These are phyloP conservation scores for Cryptocephalus primarius DNA, from an alignment of 2,888 invertebrate species.

Conservation along the genomic window DNA sequence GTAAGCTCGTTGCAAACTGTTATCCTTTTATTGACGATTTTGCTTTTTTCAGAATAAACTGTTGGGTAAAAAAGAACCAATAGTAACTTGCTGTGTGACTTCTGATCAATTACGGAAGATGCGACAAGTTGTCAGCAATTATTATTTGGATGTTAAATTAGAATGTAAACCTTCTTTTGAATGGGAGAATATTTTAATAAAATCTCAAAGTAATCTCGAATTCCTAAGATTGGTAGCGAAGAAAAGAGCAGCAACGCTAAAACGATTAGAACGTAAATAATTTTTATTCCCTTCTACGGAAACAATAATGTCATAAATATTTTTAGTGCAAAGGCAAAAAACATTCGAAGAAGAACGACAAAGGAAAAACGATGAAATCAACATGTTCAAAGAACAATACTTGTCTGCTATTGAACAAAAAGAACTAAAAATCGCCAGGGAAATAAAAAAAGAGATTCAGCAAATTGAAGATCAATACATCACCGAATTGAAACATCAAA, in stretches of 20 bases:
- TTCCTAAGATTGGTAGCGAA: slow-evolving; percentile 27
- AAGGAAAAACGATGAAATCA: slow-evolving; percentile 25
- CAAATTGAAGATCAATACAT: slow-evolving; percentile 22
- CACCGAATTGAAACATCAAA: slow-evolving; percentile 26
- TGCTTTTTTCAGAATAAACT: slow-evolving; percentile 25
- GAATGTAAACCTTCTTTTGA: slow-evolving; percentile 28
- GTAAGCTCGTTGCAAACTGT: slow-evolving; percentile 34
- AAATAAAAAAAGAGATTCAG: slow-evolving; percentile 28
- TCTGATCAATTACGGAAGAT: slow-evolving; percentile 25
- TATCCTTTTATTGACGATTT: neutral
- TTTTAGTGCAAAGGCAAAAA: slow-evolving; percentile 30
- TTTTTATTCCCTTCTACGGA: neutral
- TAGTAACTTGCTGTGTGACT: slow-evolving; percentile 32
- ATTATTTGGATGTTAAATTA: slow-evolving; percentile 29
- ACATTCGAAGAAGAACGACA: slow-evolving; percentile 21
- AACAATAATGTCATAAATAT: slow-evolving; percentile 1
- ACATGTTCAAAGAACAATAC: slow-evolving; percentile 28
- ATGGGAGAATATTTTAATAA: slow-evolving; percentile 20
- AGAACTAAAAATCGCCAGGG: slow-evolving; percentile 21
- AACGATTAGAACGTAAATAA: slow-evolving; percentile 31
- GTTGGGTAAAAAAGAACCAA: slow-evolving; percentile 26
- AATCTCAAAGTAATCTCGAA: slow-evolving; percentile 17
- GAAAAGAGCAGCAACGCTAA: slow-evolving; percentile 28
- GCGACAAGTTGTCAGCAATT: slow-evolving; percentile 25
- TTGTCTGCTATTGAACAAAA: slow-evolving; percentile 26